Conservation (phyloP, 2,797 vertebrate species). For the Gambelia wislizenii region DNA sequence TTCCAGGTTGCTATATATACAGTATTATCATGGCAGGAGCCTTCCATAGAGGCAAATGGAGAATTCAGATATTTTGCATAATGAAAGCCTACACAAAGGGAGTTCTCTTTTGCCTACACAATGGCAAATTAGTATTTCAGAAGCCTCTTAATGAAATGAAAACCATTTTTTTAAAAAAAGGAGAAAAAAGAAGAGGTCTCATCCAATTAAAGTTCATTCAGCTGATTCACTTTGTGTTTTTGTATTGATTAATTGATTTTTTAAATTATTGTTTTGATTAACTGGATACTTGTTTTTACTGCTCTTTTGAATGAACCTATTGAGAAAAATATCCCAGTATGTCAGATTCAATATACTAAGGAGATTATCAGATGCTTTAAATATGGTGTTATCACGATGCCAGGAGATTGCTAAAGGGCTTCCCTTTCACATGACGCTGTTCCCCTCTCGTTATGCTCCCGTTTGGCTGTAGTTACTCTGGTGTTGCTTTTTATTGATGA, state of each 20-base stretch:
- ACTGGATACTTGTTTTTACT: not conserved
- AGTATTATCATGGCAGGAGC: constrained; percentile 6
- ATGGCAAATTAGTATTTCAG: constrained; percentile 12
- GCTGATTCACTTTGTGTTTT: not conserved
- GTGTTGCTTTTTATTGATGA: too few relatives aligned
- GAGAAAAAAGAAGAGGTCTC: not conserved
- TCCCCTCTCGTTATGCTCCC: too few relatives aligned
- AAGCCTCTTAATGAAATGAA: constrained; percentile 7
- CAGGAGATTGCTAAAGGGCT: too few relatives aligned
- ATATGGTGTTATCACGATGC: too few relatives aligned
- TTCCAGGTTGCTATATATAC: not conserved
- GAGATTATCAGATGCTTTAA: too few relatives aligned
- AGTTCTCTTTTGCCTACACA: not conserved
- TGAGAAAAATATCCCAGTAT: not conserved
- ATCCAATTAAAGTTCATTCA: not conserved
- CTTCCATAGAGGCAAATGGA: not conserved
- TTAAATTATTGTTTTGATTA: too few relatives aligned
- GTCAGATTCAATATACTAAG: not conserved
- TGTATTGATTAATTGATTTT: too few relatives aligned
- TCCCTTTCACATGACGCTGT: too few relatives aligned
- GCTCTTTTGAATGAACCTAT: not conserved
- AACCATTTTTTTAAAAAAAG: not conserved
- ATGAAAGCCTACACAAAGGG: constrained; percentile 3
- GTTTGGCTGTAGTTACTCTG: too few relatives aligned
- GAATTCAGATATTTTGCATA: constrained; percentile 27